phyloP scores from a whole-genome alignment of 2,888 invertebrate species.

The Troides aeacus region DNA sequence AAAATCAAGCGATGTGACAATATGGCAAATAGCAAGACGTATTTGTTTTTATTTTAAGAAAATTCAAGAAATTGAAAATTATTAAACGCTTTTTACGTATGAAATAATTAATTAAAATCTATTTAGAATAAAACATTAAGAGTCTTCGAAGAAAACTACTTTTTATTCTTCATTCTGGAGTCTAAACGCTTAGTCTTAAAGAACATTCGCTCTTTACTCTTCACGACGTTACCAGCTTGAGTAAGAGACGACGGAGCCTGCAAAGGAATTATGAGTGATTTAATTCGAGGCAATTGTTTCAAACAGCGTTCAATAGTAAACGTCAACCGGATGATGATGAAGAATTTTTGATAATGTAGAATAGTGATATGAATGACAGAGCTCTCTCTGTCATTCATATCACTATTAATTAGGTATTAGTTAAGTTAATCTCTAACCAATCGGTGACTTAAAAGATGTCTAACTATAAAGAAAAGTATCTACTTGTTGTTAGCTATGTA shows the following conservation, averaged over 20 bases:
- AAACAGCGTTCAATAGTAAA: too few species aligned
- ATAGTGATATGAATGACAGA: too few species aligned
- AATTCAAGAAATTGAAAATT: background rate
- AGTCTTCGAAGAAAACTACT: background rate
- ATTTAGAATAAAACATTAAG: background rate
- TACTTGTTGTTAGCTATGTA: too few species aligned
- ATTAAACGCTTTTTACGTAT: background rate
- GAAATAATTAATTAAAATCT: background rate
- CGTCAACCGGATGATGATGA: too few species aligned
- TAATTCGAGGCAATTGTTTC: too few species aligned
- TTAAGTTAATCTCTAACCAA: too few species aligned
- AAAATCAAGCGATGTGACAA: too few species aligned
- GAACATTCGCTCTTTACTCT: conserved; percentile 40
- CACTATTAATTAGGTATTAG: too few species aligned
- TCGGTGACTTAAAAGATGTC: too few species aligned
- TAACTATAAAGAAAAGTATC: too few species aligned
- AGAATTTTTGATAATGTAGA: too few species aligned
- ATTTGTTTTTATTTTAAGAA: conserved; percentile 7
- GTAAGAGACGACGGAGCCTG: conserved; percentile 40
- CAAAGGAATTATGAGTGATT: conserved; percentile 24
- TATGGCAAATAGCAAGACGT: background rate
- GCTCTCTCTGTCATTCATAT: too few species aligned
- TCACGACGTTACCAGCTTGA: conserved; percentile 39
- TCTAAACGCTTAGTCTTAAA: conserved; percentile 40
- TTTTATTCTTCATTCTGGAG: conserved; percentile 6